These are phyloP conservation scores for Cyphomyrus discorhynchus DNA, from an alignment of 2,113 vertebrate genomes.

Conservation along the genomic window DNA sequence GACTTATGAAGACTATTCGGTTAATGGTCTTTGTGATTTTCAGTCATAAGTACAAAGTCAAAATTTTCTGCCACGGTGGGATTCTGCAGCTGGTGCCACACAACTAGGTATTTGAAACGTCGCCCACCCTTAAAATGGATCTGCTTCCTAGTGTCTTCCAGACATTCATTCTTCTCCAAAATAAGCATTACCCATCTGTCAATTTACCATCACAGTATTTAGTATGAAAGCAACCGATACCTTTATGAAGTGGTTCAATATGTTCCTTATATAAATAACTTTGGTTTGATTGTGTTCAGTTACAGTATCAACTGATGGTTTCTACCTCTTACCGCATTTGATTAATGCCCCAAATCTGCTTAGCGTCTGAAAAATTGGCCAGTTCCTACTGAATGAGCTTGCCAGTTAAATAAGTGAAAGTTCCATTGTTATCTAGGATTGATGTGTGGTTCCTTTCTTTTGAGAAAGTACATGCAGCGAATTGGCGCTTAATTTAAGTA, in stretches of 20 bases:
- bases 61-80: not conserved
- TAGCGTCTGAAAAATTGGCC: not conserved
- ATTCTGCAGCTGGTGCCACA: not conserved
- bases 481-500: not conserved
- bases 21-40: slow-evolving; percentile 42
- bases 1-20: slow-evolving; percentile 26
- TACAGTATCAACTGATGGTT: slow-evolving; percentile 31
- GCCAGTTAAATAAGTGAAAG: not conserved
- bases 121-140: not conserved
- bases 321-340: slow-evolving; percentile 24
- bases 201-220: slow-evolving; percentile 42
- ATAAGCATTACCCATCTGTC: slow-evolving; percentile 27
- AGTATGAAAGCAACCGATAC: slow-evolving; percentile 23
- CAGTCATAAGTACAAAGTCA: slow-evolving; percentile 19
- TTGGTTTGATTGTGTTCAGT: slow-evolving; percentile 29
- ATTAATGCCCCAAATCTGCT: slow-evolving; percentile 18
- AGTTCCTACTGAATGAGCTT: slow-evolving; percentile 3
- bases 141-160: slow-evolving; percentile 42
- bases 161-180: slow-evolving; percentile 13
- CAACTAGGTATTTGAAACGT: not conserved
- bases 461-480: not conserved
- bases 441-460: not conserved
- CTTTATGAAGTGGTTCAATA: slow-evolving; percentile 29
- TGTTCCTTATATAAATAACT: slow-evolving; percentile 34
- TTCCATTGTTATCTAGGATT: not conserved